Evolutionary conservation across 2,797 vertebrate species (phyloP), one percentile per base, ranked within the genome.

Genomic region (Chelon auratus): DNA sequence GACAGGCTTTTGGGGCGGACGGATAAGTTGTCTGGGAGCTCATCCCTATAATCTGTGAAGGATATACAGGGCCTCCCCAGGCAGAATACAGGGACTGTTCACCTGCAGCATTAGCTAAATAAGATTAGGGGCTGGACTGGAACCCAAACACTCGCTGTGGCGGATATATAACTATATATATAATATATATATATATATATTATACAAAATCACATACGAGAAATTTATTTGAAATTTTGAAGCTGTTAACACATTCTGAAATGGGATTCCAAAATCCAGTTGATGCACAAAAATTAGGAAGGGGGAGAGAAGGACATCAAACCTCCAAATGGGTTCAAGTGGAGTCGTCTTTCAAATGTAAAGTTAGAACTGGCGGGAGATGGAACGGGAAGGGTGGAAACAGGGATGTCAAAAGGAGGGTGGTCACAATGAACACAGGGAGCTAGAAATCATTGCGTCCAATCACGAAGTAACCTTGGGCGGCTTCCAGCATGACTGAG

Each of bases 401-500:
- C 70, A 30, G 59, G 74, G 62, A 68, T 26, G 61, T 79, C 73
- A 69, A 73, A 68, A 56, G 71, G 75, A 84, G 84, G 77, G 83
- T 79, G 83, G 82, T 76, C 67, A 70, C 40, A 71, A 68, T 77
- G 65, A 85, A 83, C 79, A 76, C 68, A 81, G 78, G 70, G 85
- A 90, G 88, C 87, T 87, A 84, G 86, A 93, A 93, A 92, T 93
- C 83, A 74, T 82, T 67, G 84, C 71, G 72, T 75, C 87, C 91
- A 91, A 91, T 91, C 93, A 92, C 83, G 68, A 78, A 91, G 91
- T 93, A 94, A 94, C 93, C 90, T 93, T 93, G 93, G 93, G 89
- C 72, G 37, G 78, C 84, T 82, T 95, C 93, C 93, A 94, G 87
- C 75, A 58, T 62, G 74, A 85, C 85, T 77, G 86, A 67, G 79